Base-by-base conservation (phyloP, 2,888 invertebrate species). In the Drosophila anomalata region DNA sequence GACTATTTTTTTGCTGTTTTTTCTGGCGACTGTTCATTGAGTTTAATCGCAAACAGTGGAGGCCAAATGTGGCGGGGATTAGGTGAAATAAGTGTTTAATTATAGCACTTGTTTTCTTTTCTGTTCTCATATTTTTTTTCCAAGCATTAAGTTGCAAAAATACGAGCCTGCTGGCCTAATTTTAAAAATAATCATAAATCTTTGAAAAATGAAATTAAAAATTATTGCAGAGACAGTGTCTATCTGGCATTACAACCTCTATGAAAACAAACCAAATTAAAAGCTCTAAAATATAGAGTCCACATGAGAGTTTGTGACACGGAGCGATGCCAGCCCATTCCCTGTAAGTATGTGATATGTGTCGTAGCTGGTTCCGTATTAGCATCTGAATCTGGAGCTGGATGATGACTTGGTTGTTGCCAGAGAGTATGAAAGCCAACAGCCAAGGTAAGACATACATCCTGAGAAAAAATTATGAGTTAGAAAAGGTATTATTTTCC, bases 301-400 rank as follows among this genome's bases (percentile, higher is more conserved):
- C 33, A 11, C 33, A 33, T 74, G 69, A 67, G 48, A 67, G 62
- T 67, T 75, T 74, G 77, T 87, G 86, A 89, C 87, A 87, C 84
- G 89, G 84, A 78, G 84, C 84, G 82, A 76, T 86, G 87, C 88
- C 84, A 89, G 87, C 79, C 84, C 89, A 89, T 88, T 88, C 78
- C 82, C 86, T 77, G 76, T 76, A 83, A 78, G 83, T 79, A 88
- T 88, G 88, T 81, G 88, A 79, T 84, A 77, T 84, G 79, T 77
- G 78, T 24, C 60, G 60, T 22, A 26, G 61, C 61, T 60, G 60
- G 36, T 60, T 62, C 14, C 31, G 72, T 68, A 47, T 77, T 56
- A 41, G 70, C 58, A 33, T 62, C 63, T 61, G 51, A 39, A 44
- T 53, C 68, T 73, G 62, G 58, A 53, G 59, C 58, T 20, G 42